A percentile compares a stretch with the other conserved stretches of the same genome.
Evolutionary conservation across 2,797 vertebrate genomes (phyloP).

Genomic region (Rhyacichthys aspro): DNA sequence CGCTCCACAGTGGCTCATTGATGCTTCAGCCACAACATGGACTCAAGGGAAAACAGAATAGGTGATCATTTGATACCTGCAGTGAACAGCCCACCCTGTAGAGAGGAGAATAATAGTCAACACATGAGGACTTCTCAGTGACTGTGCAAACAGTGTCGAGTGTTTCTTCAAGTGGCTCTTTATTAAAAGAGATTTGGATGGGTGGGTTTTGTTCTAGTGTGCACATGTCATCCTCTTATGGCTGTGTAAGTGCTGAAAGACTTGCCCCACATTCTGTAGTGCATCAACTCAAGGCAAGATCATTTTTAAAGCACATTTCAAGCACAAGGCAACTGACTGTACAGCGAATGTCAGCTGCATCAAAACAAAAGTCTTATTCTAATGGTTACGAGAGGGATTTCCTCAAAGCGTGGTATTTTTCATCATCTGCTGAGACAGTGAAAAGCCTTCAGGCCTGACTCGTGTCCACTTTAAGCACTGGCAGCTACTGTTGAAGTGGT

Average conservation of each 20-base stretch:
- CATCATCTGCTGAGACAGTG: slow-evolving; percentile 36
- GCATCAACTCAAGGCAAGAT: too few relatives aligned
- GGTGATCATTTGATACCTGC: slow-evolving; percentile 72
- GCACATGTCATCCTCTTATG: neutral
- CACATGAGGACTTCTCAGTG: slow-evolving; percentile 53
- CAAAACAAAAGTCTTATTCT: too few relatives aligned
- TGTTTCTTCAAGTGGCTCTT: slow-evolving; percentile 65
- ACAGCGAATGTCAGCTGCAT: too few relatives aligned
- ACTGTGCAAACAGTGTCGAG: slow-evolving; percentile 67
- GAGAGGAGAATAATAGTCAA: slow-evolving; percentile 64
- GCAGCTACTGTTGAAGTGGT: slow-evolving; percentile 58
- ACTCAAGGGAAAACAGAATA: slow-evolving; percentile 65
- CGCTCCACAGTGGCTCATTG: slow-evolving; percentile 68
- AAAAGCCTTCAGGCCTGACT: slow-evolving; percentile 53
- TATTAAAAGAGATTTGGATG: slow-evolving; percentile 57
- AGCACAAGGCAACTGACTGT: too few relatives aligned
- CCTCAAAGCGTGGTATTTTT: neutral
- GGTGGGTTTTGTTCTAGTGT: slow-evolving; percentile 42
- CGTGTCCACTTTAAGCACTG: slow-evolving; percentile 53
- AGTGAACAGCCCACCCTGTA: slow-evolving; percentile 65
- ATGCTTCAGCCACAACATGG: slow-evolving; percentile 51
- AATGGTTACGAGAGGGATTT: neutral
- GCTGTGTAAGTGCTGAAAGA: neutral
- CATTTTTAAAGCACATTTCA: too few relatives aligned
- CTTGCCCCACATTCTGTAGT: neutral